Evolutionary conservation across 2,797 vertebrate species (phyloP).

Genomic region (Novumbra hubbsi): DNA sequence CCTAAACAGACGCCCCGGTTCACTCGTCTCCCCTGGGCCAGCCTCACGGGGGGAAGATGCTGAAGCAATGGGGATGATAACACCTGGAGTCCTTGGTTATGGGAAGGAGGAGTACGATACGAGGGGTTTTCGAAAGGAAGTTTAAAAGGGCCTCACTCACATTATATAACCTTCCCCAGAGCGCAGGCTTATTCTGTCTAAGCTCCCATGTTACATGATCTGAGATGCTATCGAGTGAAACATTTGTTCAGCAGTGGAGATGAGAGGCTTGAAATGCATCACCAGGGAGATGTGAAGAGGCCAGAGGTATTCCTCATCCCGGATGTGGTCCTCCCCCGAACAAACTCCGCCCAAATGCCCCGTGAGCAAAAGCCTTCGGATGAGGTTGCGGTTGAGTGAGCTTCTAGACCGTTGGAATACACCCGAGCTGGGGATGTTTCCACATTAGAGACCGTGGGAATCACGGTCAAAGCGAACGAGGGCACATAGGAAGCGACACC

Average conservation of each 20-base stretch:
- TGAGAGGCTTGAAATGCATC: not conserved
- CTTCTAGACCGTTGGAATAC: not conserved
- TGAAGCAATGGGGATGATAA: not conserved
- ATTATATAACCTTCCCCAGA: not conserved
- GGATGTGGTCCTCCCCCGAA: not conserved
- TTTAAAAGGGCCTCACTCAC: not conserved
- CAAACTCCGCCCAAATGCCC: too few relatives aligned
- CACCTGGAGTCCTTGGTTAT: not conserved
- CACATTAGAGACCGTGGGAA: not conserved
- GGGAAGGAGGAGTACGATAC: not conserved
- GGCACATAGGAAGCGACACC: not conserved
- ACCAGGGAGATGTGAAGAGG: not conserved
- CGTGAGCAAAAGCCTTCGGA: too few relatives aligned
- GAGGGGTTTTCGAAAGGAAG: not conserved
- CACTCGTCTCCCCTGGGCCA: not conserved
- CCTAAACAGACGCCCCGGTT: not conserved
- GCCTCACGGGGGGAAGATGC: not conserved
- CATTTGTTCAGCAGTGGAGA: not conserved
- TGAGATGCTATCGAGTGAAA: not conserved
- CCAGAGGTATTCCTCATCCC: not conserved
- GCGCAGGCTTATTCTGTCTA: not conserved
- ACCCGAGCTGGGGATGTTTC: not conserved
- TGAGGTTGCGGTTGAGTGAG: not conserved
- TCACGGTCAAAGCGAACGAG: not conserved
- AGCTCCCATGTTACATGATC: not conserved